Percentiles rank a stretch among this genome's conserved stretches.
Conservation (phyloP, 2,113 vertebrate species). For the Esox niger region DNA sequence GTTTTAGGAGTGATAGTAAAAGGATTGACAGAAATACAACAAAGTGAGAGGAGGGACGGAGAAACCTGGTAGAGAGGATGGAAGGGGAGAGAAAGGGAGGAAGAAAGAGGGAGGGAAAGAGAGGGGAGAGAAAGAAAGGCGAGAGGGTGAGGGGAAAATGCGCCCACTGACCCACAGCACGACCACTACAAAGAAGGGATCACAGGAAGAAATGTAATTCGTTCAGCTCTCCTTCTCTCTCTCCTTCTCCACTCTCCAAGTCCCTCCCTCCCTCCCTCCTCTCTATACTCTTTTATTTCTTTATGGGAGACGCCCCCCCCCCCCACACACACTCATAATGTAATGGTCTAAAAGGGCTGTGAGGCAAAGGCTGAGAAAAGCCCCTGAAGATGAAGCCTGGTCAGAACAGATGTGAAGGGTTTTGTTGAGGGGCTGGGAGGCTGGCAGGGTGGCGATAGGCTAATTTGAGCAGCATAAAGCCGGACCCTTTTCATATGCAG, state of each 20-base stretch:
- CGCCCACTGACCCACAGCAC: no score
- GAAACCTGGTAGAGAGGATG: slow-evolving; percentile 34
- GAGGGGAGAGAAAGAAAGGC: slow-evolving; percentile 14
- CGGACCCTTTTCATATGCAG: slow-evolving; percentile 77
- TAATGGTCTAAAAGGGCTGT: neutral
- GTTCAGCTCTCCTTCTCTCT: slow-evolving; percentile 34
- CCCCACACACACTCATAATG: no score
- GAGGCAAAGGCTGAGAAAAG: slow-evolving; percentile 31
- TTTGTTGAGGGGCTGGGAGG: slow-evolving; percentile 68
- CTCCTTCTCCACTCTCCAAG: slow-evolving; percentile 15
- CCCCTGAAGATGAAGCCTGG: slow-evolving; percentile 58
- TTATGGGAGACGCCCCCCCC: slow-evolving; percentile 1
- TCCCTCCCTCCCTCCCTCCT: slow-evolving; percentile 25
- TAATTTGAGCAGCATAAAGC: slow-evolving; percentile 71
- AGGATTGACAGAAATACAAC: no score
- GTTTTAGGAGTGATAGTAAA: no score
- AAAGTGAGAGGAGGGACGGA: slow-evolving; percentile 50
- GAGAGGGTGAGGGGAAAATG: slow-evolving; percentile 36
- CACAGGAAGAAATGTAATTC: slow-evolving; percentile 61
- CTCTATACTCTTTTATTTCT: slow-evolving; percentile 15
- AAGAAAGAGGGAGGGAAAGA: slow-evolving; percentile 18
- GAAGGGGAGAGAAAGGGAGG: slow-evolving; percentile 27
- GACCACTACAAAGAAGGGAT: slow-evolving; percentile 56
- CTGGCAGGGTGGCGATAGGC: slow-evolving; percentile 66
- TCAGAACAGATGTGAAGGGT: slow-evolving; percentile 71